Evolutionary conservation across 2,113 vertebrate genomes (phyloP).

Genomic region (Cebidichthys violaceus): DNA sequence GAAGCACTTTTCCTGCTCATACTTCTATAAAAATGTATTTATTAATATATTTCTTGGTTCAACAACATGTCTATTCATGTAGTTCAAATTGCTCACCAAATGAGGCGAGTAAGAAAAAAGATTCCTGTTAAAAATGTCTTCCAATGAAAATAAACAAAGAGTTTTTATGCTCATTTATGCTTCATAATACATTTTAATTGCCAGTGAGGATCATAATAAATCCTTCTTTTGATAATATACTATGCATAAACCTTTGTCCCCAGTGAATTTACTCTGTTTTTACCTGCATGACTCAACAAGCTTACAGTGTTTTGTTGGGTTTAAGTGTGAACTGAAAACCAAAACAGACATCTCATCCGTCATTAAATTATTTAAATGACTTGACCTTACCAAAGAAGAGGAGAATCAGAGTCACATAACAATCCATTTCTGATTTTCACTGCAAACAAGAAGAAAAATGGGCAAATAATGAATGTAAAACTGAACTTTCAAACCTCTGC

Average conservation of each 20-base stretch:
- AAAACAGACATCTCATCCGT: background rate
- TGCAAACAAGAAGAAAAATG: background rate
- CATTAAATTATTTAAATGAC: background rate
- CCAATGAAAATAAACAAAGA: too few species aligned
- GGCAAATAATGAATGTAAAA: background rate
- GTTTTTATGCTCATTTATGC: too few species aligned
- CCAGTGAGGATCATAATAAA: background rate
- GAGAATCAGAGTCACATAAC: background rate
- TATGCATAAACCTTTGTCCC: too few species aligned
- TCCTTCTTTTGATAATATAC: too few species aligned
- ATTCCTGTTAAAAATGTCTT: too few species aligned
- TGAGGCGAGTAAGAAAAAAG: too few species aligned
- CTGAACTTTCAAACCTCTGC: background rate
- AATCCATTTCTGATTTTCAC: conserved; percentile 26
- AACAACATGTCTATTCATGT: too few species aligned
- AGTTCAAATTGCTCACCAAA: too few species aligned
- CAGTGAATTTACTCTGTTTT: background rate
- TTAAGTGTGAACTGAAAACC: background rate
- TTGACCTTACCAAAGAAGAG: conserved; percentile 20
- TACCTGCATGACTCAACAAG: background rate
- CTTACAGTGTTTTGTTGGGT: background rate
- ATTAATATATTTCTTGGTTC: too few species aligned
- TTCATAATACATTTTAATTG: too few species aligned
- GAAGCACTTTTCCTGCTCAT: too few species aligned
- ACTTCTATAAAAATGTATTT: too few species aligned